Evolutionary conservation across 2,888 invertebrate genomes (phyloP), one percentile per base, ranked within the genome.

Genomic region (Aphodius granarius): DNA sequence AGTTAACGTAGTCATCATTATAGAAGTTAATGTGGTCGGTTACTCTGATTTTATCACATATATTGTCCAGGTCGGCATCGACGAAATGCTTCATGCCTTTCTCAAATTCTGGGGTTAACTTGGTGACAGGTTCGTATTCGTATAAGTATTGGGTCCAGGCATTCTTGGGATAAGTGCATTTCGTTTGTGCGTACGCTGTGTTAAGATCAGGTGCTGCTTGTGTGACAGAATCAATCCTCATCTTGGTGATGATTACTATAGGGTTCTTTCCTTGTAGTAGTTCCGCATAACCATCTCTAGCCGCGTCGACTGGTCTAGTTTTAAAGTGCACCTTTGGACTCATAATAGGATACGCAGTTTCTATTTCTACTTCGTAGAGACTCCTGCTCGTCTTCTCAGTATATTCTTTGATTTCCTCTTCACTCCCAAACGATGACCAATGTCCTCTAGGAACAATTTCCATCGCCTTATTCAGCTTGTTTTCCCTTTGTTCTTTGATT

Each of bases 281-380:
- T 82, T 94, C 93, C 75, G 92, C 89, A 80, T 90, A 94, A 13
- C 94, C 94, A 85, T 94, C 94, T 72, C 92, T 88, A 16, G 89
- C 89, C 68, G 91, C 89, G 70, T 89, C 88, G 0, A 90, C 88
- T 75, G 88, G 88, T 77, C 93, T 89, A 18, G 90, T 86, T 23
- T 84, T 82, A 79, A 93, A 91, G 21, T 88, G 86, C 15, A 85
- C 79, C 63, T 86, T 83, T 3, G 82, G 79, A n/a, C 74, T 63
- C 66, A 84, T 82, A 43, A 89, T 85, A 0, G 92, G 92, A 85
- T 91, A 94, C 63, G 89, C 89, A 21, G 90, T 89, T 84, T 91
- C 92, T 63, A 93, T 88, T 86, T 94, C 93, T 5, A 94, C 88
- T 84, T 93, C 92, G 70, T 92, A 88, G 5, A 92, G 87, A 0